Percentiles rank a stretch among this genome's conserved stretches.
Evolutionary conservation across 2,888 invertebrate species (phyloP).

Genomic region (Nemoura dubitans): DNA sequence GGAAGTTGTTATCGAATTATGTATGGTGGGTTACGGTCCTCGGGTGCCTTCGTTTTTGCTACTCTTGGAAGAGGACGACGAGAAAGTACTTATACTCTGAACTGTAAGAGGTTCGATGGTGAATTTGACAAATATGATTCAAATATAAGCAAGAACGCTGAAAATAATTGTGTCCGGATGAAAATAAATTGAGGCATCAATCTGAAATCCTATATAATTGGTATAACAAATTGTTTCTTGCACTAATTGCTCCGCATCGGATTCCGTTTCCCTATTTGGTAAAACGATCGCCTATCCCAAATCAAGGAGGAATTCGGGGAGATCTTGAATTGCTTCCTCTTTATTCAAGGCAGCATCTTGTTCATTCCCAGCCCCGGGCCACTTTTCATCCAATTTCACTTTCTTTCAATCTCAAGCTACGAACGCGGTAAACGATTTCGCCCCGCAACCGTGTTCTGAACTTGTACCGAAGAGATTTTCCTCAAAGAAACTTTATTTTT

Average conservation of each 20-base stretch:
- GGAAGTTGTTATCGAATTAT: no score
- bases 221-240: no score
- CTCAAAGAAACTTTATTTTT: background rate
- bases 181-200: no score
- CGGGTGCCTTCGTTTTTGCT: no score
- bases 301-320: background rate
- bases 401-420: constrained; percentile 20
- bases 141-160: no score
- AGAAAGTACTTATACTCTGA: no score
- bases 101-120: no score
- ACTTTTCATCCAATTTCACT: constrained; percentile 37
- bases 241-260: background rate
- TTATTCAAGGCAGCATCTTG: constrained; percentile 13
- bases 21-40: no score
- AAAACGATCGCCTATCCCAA: background rate
- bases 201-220: no score
- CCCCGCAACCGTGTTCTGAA: background rate
- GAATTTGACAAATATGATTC: no score
- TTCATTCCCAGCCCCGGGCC: background rate
- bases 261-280: background rate
- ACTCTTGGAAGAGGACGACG: no score
- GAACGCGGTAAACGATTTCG: background rate
- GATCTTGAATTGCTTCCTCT: constrained; percentile 4
- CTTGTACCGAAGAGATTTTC: background rate
- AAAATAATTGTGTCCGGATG: no score